These are phyloP conservation scores for Phalloptychus januarius DNA, from an alignment of 2,797 vertebrate species.

Conservation along the genomic window DNA sequence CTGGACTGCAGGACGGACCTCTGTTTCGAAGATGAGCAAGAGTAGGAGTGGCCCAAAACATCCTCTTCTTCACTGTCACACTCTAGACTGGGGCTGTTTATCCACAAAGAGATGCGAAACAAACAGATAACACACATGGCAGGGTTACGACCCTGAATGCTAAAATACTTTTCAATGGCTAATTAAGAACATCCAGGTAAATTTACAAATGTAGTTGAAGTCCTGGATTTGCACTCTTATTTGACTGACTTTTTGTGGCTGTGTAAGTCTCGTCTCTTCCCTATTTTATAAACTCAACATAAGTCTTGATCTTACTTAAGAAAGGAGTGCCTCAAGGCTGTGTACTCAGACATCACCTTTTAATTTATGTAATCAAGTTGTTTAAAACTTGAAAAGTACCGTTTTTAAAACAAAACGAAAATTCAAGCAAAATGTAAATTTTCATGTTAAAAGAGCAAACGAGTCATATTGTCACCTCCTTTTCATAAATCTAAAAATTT, in stretches of 20 bases:
- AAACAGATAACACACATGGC: background rate
- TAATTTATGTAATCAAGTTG: background rate
- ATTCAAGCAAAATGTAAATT: background rate
- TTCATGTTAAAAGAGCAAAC: background rate
- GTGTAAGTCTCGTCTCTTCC: background rate
- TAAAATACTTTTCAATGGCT: background rate
- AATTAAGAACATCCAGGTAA: background rate
- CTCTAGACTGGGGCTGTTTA: constrained; percentile 86
- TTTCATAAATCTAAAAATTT: background rate
- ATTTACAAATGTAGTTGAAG: background rate
- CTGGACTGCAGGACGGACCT: constrained; percentile 53
- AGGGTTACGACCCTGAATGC: background rate
- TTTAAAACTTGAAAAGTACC: background rate
- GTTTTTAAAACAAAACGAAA: background rate
- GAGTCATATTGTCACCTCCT: background rate
- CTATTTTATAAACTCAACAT: background rate
- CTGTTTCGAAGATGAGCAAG: constrained; percentile 59
- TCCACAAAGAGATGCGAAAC: constrained; percentile 29
- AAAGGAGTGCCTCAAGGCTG: background rate
- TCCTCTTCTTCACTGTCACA: constrained; percentile 84
- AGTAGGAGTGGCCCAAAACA: constrained; percentile 60
- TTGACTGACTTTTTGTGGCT: background rate
- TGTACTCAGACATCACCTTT: background rate
- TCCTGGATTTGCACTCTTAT: background rate
- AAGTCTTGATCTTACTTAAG: background rate